A percentile compares a stretch with the other conserved stretches of the same genome.
Evolutionary conservation across 2,797 vertebrate species (phyloP).

Genomic region (Alfaro cultratus): DNA sequence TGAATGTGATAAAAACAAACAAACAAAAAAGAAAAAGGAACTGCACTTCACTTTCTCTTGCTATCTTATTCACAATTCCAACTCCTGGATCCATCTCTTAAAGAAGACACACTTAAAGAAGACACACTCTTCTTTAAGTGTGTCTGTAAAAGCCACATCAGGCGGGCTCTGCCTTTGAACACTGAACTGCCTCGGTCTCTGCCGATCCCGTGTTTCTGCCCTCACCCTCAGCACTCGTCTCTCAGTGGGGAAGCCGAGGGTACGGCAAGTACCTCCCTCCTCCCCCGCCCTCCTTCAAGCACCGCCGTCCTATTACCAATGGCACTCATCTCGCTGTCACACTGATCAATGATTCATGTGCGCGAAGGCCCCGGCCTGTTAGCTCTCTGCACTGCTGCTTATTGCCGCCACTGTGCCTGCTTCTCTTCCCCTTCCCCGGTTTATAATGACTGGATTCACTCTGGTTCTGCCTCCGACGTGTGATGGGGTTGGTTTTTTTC

Average conservation of each 20-base stretch:
- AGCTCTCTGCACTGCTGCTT: constrained; percentile 65
- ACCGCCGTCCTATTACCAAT: constrained; percentile 72
- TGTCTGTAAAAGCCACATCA: constrained; percentile 50
- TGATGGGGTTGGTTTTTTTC: constrained; percentile 15
- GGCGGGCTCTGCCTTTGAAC: constrained; percentile 28
- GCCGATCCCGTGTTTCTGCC: constrained; percentile 23
- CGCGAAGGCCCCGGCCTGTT: constrained; percentile 62
- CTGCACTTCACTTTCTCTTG: constrained; percentile 15
- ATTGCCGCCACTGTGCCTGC: constrained; percentile 34
- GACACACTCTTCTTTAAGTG: constrained; percentile 44
- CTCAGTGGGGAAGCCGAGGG: constrained; percentile 58
- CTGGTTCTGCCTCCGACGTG: constrained; percentile 36
- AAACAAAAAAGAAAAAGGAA: no score
- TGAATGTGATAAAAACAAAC: neutral
- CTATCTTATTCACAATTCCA: constrained; percentile 24
- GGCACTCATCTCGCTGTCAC: constrained; percentile 78
- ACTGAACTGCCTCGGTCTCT: constrained; percentile 42
- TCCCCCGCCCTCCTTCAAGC: constrained; percentile 32
- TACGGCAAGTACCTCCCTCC: constrained; percentile 40
- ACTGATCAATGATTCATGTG: constrained; percentile 79
- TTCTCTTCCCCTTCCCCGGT: constrained; percentile 28
- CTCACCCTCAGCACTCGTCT: constrained; percentile 54
- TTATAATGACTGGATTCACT: constrained; percentile 74
- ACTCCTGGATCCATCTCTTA: constrained; percentile 19
- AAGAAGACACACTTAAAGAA: no score